Base-by-base conservation (phyloP, 2,113 vertebrate genomes). In the Aythya baeri region DNA sequence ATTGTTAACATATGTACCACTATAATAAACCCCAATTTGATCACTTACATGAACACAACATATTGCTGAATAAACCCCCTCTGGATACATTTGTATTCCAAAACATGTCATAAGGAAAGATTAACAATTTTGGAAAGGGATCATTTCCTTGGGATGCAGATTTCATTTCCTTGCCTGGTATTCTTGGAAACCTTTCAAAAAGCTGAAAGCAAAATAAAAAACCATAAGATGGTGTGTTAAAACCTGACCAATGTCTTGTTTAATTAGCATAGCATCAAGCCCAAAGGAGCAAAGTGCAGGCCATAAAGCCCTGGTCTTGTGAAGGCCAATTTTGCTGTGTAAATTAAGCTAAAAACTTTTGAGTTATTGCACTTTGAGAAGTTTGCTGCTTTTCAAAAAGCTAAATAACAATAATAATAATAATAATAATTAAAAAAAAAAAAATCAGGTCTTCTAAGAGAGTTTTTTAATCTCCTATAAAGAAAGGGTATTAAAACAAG, bases 1-100 rank as follows among this genome's bases (percentile, higher is more conserved):
- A 97, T 98, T 97, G 96, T 93, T 97, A 98, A 96, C 97, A 98
- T 92, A 76, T 98, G 97, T 86, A 93, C 71, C 44, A 18, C 92
- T 92, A 89, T 41, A 84, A 91, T 81, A 88, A 94, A 57, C 36
- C 89, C 94, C 83, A 21, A 12, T 87, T 25, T 80, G 94, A 95
- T 83, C 92, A 57, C 94, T 96, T 88, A 31, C 90, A 58, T 36
- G 93, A 92, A 73, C 90, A 50, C 72, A 86, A 90, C 91, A 41
- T 61, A 55, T 23, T 86, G 94, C 92, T 72, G 70, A 89, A 91
- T 54, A 52, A 97, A 83, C 83, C 95, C 93, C 94, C 91, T 81
- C 82, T 95, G 96, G 93, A 92, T 93, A 81, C 26, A 41, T 86
- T 87, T 89, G 86, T 93, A 81, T 82, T 97, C 91, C 95, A 96